Base-by-base conservation (phyloP, 2,797 vertebrate genomes). In the Carcharodon carcharias region DNA sequence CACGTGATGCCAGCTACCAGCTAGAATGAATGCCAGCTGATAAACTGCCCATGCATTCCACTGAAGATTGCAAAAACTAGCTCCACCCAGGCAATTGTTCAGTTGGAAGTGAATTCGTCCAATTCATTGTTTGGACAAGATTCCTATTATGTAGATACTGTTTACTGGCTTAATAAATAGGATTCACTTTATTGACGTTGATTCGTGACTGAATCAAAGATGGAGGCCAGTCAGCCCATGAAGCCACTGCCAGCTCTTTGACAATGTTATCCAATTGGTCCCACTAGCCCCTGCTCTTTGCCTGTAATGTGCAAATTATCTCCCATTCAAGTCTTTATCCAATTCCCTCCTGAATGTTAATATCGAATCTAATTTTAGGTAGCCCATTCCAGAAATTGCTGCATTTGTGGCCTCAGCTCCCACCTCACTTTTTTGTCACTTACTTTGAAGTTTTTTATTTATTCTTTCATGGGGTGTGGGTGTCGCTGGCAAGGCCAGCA, bases 31-130 rank as follows among this genome's bases (percentile, higher is more conserved):
- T 97, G 97, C 97, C 97, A 97, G 96, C 97, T 96, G 96, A 97
- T 97, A 98, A 23, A 98, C 99, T 99, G 98, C 98, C 98, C 98
- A 98, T 98, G 98, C 99, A 99, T 98, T 63, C 98, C 98, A 98
- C 98, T 97, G 97, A 98, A 97, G 97, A 97, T 96, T 96, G 96
- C 85, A 23, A 97, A 97, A 97, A 97, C 97, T 96, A 97, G 96
- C 96, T 97, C 97, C 21, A 1, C 96, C 96, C 69, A 96, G 96
- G 45, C 31, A 96, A 97, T 96, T 97, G 97, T 97, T 97, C 97
- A 97, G 26, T 45, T 96, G 40, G 63, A 95, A 40, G 35, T 45
- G 45, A 12, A 28, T 95, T 14, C 26, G 23, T 12, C 91, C 65
- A 71, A 26, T 67, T 50, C 45, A 67, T 71, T 95, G 45, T 95